These are phyloP conservation scores for Leptinotarsa defecta DNA, from an alignment of 1,140 invertebrate genomes.

Conservation along the genomic window DNA sequence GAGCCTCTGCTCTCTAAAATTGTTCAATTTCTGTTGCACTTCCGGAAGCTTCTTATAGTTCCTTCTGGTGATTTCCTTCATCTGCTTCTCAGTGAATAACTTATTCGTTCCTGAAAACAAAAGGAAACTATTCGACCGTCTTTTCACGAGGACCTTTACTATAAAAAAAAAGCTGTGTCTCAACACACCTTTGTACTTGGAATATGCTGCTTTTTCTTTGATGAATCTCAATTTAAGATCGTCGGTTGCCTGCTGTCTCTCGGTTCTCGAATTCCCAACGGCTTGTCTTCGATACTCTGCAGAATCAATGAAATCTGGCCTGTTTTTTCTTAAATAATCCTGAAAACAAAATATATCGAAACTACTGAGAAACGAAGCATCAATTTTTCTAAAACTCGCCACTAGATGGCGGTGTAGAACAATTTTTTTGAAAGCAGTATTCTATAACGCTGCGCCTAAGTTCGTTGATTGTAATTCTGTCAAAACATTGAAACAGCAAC, in stretches of 20 bases:
- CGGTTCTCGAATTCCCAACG: constrained; percentile 43
- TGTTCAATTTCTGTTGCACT: constrained; percentile 44
- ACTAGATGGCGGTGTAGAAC: too few species aligned
- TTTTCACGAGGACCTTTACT: too few species aligned
- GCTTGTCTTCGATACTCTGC: constrained; percentile 49
- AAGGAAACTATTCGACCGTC: too few species aligned
- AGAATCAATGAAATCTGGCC: constrained; percentile 48
- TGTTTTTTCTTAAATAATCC: constrained; percentile 50
- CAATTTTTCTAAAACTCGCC: too few species aligned
- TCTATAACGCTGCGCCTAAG: too few species aligned
- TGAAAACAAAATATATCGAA: constrained; percentile 28
- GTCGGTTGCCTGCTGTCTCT: constrained; percentile 47
- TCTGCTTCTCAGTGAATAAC: constrained; percentile 48
- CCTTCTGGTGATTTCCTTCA: constrained; percentile 50
- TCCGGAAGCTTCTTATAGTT: constrained; percentile 53
- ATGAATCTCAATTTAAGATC: constrained; percentile 45
- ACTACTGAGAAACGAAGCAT: not conserved
- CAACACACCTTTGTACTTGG: not conserved
- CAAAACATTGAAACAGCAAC: too few species aligned
- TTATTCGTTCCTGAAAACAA: constrained; percentile 23
- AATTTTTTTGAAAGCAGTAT: too few species aligned
- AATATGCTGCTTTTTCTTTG: constrained; percentile 30
- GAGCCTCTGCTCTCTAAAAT: constrained; percentile 40
- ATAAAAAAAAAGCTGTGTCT: not conserved
- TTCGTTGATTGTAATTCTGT: too few species aligned